These are phyloP conservation scores for Choloepus didactylus DNA, from an alignment of 2,797 vertebrate genomes.

Conservation along the genomic window DNA sequence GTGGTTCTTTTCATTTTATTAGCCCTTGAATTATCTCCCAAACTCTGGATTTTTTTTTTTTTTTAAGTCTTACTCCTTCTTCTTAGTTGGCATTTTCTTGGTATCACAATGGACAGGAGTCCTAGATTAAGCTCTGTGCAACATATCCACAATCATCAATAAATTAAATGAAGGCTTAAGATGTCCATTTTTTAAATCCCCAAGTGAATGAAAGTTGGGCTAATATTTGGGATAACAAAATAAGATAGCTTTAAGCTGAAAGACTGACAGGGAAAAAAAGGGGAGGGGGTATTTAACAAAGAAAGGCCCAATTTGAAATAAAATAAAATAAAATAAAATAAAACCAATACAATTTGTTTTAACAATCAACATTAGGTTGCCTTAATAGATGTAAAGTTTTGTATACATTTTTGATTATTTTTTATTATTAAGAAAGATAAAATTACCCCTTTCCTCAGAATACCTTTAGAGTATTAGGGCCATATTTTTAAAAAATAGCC, in stretches of 20 bases:
- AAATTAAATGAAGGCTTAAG: not conserved
- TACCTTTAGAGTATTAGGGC: not conserved
- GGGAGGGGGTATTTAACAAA: not conserved
- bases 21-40: not conserved
- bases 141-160: not conserved
- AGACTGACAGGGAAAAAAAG: not conserved
- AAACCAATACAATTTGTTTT: not conserved
- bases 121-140: not conserved
- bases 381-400: not conserved
- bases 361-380: not conserved
- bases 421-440: not conserved
- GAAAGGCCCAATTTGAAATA: not conserved
- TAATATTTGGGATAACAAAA: not conserved
- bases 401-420: not conserved
- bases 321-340: not conserved
- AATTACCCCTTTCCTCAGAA: not conserved
- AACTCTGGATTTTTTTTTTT: not conserved
- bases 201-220: not conserved
- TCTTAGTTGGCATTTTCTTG: not conserved
- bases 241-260: not conserved
- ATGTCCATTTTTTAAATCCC: not conserved
- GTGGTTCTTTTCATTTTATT: not conserved
- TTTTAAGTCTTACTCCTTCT: not conserved
- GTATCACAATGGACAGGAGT: not conserved
- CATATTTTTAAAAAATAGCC: not conserved